Percentiles rank a stretch among this genome's conserved stretches.
Evolutionary conservation across 2,113 vertebrate genomes (phyloP).

Genomic region (Podarcis muralis): DNA sequence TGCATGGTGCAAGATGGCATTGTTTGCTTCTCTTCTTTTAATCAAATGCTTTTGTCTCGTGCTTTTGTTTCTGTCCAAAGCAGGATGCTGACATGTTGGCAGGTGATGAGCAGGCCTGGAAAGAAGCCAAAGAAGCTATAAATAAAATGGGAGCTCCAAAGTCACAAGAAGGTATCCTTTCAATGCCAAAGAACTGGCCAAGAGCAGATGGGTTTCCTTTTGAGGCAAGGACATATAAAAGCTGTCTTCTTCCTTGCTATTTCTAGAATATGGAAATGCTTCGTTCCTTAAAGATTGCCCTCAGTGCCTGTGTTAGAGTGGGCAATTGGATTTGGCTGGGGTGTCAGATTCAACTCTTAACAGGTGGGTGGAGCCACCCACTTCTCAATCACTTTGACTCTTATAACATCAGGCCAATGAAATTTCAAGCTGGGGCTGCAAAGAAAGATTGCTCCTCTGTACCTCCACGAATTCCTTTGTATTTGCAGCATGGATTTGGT

Average conservation of each 20-base stretch:
- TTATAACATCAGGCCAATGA: no score
- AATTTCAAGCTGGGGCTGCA: no score
- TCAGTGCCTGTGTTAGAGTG: no score
- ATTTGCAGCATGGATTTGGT: no score
- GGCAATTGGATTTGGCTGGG: no score
- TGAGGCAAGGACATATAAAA: not conserved
- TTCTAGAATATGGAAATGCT: not conserved
- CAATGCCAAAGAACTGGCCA: not conserved
- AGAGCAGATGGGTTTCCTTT: not conserved
- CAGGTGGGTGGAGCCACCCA: no score
- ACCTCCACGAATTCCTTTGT: no score
- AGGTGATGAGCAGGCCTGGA: conserved; percentile 78
- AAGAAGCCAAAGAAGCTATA: conserved; percentile 73
- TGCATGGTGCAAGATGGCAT: not conserved
- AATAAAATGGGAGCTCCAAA: conserved; percentile 75
- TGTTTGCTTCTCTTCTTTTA: not conserved
- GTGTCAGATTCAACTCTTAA: no score
- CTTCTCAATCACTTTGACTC: no score
- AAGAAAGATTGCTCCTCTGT: no score
- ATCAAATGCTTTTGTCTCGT: conserved; percentile 38
- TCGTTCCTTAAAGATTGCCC: not conserved
- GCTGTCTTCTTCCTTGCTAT: not conserved
- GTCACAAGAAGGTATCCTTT: conserved; percentile 84
- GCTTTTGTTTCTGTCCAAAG: conserved; percentile 46
- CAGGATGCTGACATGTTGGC: conserved; percentile 84